phyloP scores from a whole-genome alignment of 2,797 vertebrate genomes.

The Macroramphosus scolopax region DNA sequence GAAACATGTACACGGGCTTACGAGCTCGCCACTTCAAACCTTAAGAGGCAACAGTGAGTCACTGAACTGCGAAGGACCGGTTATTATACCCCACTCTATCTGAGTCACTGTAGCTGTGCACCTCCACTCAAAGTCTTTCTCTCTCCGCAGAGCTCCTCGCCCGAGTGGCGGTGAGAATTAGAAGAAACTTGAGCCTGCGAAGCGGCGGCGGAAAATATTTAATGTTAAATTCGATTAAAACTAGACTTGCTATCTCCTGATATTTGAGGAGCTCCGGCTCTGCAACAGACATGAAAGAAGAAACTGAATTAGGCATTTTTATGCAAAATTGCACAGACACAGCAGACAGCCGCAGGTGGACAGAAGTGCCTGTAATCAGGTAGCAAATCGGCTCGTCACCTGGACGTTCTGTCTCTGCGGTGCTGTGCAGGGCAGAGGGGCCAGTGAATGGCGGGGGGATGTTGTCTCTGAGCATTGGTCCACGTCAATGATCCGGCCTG shows the following conservation, averaged over 20 bases:
- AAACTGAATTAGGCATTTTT: slow-evolving; percentile 63
- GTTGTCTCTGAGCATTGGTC: slow-evolving; percentile 67
- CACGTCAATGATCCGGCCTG: slow-evolving; percentile 65
- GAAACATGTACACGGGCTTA: too few relatives aligned
- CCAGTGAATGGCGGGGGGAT: slow-evolving; percentile 34
- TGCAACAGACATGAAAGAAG: slow-evolving; percentile 39
- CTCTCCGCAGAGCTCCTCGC: too few relatives aligned
- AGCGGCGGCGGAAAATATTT: too few relatives aligned
- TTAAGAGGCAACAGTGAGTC: too few relatives aligned
- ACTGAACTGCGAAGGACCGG: too few relatives aligned
- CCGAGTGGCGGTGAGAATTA: too few relatives aligned
- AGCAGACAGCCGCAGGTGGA: slow-evolving; percentile 53
- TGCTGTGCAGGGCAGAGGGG: slow-evolving; percentile 17
- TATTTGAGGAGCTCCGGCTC: slow-evolving; percentile 26
- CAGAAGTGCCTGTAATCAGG: slow-evolving; percentile 62
- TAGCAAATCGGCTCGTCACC: slow-evolving; percentile 49
- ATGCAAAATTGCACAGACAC: slow-evolving; percentile 59
- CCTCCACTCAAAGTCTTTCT: too few relatives aligned
- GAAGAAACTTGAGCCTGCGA: too few relatives aligned
- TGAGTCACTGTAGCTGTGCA: too few relatives aligned
- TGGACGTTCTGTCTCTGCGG: slow-evolving; percentile 4
- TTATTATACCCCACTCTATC: too few relatives aligned
- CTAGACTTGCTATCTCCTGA: slow-evolving; percentile 21
- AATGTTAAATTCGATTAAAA: too few relatives aligned
- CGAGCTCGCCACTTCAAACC: too few relatives aligned